Conservation (phyloP, 1,140 invertebrate genomes). For the Drosophila sp. region DNA sequence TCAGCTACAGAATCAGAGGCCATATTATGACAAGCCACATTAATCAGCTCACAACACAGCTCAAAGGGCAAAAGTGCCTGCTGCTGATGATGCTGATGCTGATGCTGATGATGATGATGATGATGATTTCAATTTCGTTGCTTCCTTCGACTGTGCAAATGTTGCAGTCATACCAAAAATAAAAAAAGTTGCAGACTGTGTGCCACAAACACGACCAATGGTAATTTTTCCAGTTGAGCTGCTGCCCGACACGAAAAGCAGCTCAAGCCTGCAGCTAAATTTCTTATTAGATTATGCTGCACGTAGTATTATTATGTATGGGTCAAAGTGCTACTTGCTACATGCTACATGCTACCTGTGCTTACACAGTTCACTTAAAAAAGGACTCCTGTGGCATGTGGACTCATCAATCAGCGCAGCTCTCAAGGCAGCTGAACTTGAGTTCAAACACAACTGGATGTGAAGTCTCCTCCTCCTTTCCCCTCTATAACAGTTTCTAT, state of each 20-base stretch:
- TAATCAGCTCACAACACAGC: conserved; percentile 61
- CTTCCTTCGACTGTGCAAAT: not conserved
- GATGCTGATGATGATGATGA: conserved; percentile 22
- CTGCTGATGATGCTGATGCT: conserved; percentile 1
- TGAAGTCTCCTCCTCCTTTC: not conserved
- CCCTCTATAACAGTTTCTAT: not conserved
- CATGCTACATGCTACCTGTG: conserved; percentile 18
- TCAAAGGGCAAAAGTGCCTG: conserved; percentile 33
- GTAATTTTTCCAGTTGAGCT: conserved; percentile 53
- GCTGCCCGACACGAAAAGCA: conserved; percentile 5
- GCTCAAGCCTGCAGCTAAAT: conserved; percentile 32
- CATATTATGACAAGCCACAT: conserved; percentile 74
- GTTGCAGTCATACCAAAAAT: conserved; percentile 12
- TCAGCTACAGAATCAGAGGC: conserved; percentile 45
- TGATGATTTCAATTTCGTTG: conserved; percentile 43
- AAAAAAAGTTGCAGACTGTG: not conserved
- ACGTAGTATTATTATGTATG: conserved; percentile 18
- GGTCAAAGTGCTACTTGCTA: conserved; percentile 23
- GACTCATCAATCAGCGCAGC: conserved; percentile 33
- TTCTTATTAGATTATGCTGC: conserved; percentile 30
- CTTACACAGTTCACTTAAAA: conserved; percentile 25
- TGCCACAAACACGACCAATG: conserved; percentile 20
- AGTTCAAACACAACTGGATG: not conserved
- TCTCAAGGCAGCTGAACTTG: conserved; percentile 11
- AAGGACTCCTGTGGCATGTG: conserved; percentile 11